Base-by-base conservation (phyloP, 2,888 invertebrate species). In the Drosophila hawaiiensis region DNA sequence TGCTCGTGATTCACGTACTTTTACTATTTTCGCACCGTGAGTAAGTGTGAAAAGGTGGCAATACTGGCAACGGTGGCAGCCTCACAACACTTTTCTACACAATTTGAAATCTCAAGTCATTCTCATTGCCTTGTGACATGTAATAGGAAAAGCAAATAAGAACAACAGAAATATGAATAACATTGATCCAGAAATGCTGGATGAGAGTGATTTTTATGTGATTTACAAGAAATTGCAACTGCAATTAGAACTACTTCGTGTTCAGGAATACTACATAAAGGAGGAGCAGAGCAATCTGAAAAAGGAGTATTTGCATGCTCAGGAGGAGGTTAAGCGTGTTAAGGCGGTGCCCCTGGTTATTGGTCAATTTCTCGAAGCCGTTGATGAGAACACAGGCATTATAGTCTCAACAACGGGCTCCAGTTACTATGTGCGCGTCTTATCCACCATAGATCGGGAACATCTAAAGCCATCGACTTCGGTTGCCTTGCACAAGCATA, bases 261-360 rank as follows among this genome's bases (percentile, higher is more conserved):
- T 99, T 0, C 99, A 99, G 94, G 99, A 99, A 92, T 99, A 99
- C 90, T 99, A 99, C 92, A 99, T 99, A 60, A 99, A 99, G 94
- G 99, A 99, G 95, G 99, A 99, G 94, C 99, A 99, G 93, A 96
- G 99, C 70, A 99, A 99, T 93, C 94, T 99, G 65, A 99, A 99
- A 93, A 99, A 99, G 91, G 99, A 99, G 93, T 99, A 99, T 93
- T 94, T 99, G 1, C 99, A 99, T 94, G 99, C 99, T 2, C 99
- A 99, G 91, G 97, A 97, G 91, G 97, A 98, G 94, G 99, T 99
- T 0, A 99, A 99, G 93, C 96, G 99, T 56, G 99, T 99, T 89
- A 99, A 99, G 92, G 99, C 99, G 76, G 99, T 99, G n/a, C 99
- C 99, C 0, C 94, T 99, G 63, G 99, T 99, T 1, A 99, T 99